Conservation (phyloP, 2,888 invertebrate species). For the Sisyra nigra region DNA sequence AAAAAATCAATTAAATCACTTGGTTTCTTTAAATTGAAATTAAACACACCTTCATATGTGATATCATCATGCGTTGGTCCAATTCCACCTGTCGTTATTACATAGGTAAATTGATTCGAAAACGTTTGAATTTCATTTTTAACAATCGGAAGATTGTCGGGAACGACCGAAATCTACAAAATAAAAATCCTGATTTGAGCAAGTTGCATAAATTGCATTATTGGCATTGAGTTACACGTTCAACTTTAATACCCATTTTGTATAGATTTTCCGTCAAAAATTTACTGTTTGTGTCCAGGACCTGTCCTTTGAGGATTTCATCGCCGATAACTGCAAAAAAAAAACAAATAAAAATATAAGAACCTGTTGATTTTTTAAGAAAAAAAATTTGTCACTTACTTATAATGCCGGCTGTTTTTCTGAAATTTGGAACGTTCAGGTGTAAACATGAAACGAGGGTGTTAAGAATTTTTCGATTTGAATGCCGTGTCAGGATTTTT, state of each 20-base stretch:
- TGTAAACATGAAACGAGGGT: background rate
- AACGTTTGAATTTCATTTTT: constrained; percentile 42
- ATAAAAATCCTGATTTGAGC: constrained; percentile 1
- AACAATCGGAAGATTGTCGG: constrained; percentile 46
- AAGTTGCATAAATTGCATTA: constrained; percentile 8
- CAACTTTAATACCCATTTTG: constrained; percentile 42
- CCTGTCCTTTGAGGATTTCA: constrained; percentile 58
- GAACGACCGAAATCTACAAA: constrained; percentile 44
- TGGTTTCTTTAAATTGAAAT: constrained; percentile 2
- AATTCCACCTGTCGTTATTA: constrained; percentile 60
- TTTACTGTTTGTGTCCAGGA: constrained; percentile 49
- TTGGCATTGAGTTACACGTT: constrained; percentile 24
- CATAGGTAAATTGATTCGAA: constrained; percentile 41
- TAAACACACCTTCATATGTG: constrained; percentile 45
- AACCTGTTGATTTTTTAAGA: no score
- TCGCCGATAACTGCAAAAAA: constrained; percentile 48
- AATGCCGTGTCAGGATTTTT: no score
- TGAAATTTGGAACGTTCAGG: background rate
- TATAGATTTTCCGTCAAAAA: constrained; percentile 43
- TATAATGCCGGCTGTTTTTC: constrained; percentile 10
- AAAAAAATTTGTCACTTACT: constrained; percentile 5
- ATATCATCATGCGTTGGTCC: constrained; percentile 68
- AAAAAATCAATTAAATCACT: constrained; percentile 7
- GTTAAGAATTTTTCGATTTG: no score
- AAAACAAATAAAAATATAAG: no score